Base-by-base conservation (phyloP, 2,888 invertebrate species). In the Clanis bilineata region DNA sequence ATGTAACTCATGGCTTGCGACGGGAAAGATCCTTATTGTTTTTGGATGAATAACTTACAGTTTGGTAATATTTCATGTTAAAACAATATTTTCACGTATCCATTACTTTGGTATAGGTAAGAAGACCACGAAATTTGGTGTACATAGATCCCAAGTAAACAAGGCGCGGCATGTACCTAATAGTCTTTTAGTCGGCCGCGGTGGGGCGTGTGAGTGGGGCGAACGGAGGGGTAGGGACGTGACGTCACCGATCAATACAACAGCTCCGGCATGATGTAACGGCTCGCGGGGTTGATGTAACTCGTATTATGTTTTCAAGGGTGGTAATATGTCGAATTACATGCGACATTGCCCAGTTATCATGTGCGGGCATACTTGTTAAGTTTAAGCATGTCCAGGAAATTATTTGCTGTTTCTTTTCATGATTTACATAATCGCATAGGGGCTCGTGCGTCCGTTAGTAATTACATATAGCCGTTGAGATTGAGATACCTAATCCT, bases 171-270 rank as follows among this genome's bases (percentile, higher is more conserved):
- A 15, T 51, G 15, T 51, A 47, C n/a, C 28, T 9, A 28, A 7
- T 47, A 18, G 51, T 51, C 28, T 25, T 51, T 18, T 18, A 47
- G 15, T 15, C 7, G 66, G 64, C 36, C 36, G 36, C 12, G 36
- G 36, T 12, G 67, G 73, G 61, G 66, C 55, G 61, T 62, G 67
- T 58, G 32, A 15, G 66, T 62, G 67, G 73, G 61, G 66, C 56
- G 61, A n/a, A n/a, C n/a, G 63, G 67, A 58, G 51, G 7, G n/a
- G 47, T 39, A 1, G 43, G 51, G 51, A 61, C 9, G 69, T 81
- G 81, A 82, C 82, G 82, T 82, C 82, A 82, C 70, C 55, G 71
- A 73, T 82, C 82, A 68, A 80, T 82, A 74, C 64, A 62, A 61
- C 67, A 66, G 66, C 64, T 69, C 71, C 71, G 10, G 67, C 61